phyloP scores from a whole-genome alignment of 2,113 vertebrate species.

The Shinisaurus crocodilurus region DNA sequence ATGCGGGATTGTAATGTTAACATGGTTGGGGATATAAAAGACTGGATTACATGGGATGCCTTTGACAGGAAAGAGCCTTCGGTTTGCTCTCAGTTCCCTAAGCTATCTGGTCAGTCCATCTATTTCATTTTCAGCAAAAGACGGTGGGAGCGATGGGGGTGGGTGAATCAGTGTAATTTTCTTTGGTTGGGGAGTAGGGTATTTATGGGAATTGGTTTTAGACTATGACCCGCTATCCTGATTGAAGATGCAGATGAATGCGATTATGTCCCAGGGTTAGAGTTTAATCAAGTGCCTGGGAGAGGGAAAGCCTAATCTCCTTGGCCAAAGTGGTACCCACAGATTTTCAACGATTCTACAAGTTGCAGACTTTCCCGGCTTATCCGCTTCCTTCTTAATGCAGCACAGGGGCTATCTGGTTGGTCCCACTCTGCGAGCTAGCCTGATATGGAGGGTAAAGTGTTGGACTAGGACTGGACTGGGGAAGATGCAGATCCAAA shows the following conservation, averaged over 20 bases:
- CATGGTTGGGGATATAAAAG: not conserved
- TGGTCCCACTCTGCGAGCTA: not conserved
- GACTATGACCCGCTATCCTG: not conserved
- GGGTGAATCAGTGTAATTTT: not conserved
- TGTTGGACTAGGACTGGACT: not conserved
- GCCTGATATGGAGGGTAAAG: too few relatives aligned
- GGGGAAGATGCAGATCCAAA: not conserved
- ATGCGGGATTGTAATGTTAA: not conserved
- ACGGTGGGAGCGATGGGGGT: not conserved
- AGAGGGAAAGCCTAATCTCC: not conserved
- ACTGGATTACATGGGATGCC: not conserved
- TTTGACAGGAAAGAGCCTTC: not conserved
- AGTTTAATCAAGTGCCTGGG: slow-evolving; percentile 11
- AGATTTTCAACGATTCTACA: not conserved
- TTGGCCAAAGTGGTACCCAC: not conserved
- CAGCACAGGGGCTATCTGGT: not conserved
- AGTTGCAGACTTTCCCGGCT: not conserved
- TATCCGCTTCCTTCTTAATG: not conserved
- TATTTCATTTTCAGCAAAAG: not conserved
- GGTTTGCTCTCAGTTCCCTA: not conserved
- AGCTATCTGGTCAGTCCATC: not conserved
- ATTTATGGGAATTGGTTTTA: not conserved
- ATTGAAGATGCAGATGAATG: slow-evolving; percentile 10
- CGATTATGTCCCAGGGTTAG: slow-evolving; percentile 8
- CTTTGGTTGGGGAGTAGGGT: not conserved